Base-by-base conservation (phyloP, 2,113 vertebrate genomes). In the Sminthopsis crassicaudata region DNA sequence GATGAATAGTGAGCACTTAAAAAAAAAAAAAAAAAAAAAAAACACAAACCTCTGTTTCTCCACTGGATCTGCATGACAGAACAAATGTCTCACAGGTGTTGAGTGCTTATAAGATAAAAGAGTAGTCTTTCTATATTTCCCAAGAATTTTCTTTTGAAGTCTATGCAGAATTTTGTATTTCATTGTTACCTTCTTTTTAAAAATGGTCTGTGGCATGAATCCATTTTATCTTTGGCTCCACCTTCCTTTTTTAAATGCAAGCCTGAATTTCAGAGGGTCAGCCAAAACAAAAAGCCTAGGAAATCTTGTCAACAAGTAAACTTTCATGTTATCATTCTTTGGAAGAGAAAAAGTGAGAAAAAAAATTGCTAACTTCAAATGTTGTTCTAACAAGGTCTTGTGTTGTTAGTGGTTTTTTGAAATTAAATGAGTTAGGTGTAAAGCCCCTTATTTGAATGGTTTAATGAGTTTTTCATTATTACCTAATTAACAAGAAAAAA, bases 1-100 rank as follows among this genome's bases (percentile, higher is more conserved):
- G 97, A 97, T 98, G 98, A 99, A 98, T 98, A 98, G 97, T 96
- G 98, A 93, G 97, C 97, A 95, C 95, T 98, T 98, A 93, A 97
- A 97, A 97, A 97, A 95, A 94, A 95, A 97, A 97, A 95, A 97
- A 97, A 48, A 48, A 97, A 98, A 98, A 97, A 97, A 97, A 95
- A 94, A 95, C 90, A 98, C 96, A 97, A 97, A 97, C 96, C 98
- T 11, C 96, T 98, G 97, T 98, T 98, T 98, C 67, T 94, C 7
- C 60, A 89, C 98, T 97, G 95, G 95, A 98, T 98, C 94, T 98
- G 94, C 98, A 0, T 98, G 97, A 98, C 97, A 97, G 98, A 98
- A 98, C 97, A 97, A 98, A 97, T 96, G 51, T 97, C 96, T 98
- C 92, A 60, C 97, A 98, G 97, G 97, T 98, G 98, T 96, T 98